phyloP scores from a whole-genome alignment of 2,888 invertebrate species.

The Diadegma fenestrale region DNA sequence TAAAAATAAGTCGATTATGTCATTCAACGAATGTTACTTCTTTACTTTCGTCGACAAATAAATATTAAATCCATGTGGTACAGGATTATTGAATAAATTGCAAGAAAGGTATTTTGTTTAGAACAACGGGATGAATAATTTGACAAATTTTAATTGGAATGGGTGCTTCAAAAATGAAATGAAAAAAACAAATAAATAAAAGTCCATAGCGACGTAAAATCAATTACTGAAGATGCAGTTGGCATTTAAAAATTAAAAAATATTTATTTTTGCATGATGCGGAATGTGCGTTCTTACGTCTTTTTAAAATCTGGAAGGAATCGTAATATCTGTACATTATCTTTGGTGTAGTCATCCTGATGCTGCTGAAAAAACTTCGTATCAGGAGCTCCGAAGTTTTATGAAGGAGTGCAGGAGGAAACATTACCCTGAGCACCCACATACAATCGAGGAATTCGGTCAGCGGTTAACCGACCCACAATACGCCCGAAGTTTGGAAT shows the following conservation, averaged over 20 bases:
- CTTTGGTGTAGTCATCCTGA: conserved; percentile 41
- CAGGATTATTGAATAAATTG: too few species aligned
- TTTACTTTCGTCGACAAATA: too few species aligned
- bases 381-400: background rate
- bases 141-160: background rate
- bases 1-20: too few species aligned
- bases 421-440: conserved; percentile 35
- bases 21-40: too few species aligned
- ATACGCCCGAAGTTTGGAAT: conserved; percentile 35
- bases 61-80: too few species aligned
- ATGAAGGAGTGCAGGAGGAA: conserved; percentile 44
- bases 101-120: too few species aligned
- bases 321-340: conserved; percentile 4
- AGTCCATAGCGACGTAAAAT: too few species aligned
- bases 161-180: background rate
- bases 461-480: conserved; percentile 36
- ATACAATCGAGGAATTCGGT: conserved; percentile 32
- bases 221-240: too few species aligned
- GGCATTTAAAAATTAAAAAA: background rate
- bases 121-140: background rate
- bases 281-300: background rate
- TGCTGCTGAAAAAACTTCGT: conserved; percentile 26
- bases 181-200: background rate
- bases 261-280: background rate
- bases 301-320: too few species aligned